Conservation (phyloP, 2,113 vertebrate genomes). For the Mus musculus region DNA sequence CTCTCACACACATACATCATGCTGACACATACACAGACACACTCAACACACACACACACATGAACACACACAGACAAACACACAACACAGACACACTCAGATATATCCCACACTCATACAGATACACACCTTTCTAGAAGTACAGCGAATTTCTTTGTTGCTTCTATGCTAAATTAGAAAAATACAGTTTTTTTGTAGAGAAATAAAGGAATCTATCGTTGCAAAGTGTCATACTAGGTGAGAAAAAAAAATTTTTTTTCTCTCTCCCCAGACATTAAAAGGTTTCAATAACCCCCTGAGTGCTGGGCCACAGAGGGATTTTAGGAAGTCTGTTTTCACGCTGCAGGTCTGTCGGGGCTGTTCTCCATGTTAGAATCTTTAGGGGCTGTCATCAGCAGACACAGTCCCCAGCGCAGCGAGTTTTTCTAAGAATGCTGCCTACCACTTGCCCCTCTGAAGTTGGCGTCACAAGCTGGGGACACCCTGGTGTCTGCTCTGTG, state of each 20-base stretch:
- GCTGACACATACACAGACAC: background rate
- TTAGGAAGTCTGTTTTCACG: background rate
- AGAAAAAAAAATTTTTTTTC: background rate
- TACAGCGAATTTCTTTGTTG: background rate
- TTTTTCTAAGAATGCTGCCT: background rate
- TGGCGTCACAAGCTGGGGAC: background rate
- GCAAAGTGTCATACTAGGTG: background rate
- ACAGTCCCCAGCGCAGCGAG: background rate
- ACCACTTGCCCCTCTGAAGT: background rate
- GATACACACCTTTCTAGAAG: background rate
- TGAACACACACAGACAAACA: background rate
- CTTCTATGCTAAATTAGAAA: constrained; percentile 20
- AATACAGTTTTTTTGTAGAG: background rate
- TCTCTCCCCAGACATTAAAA: background rate
- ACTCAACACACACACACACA: background rate
- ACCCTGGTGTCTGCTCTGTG: no score
- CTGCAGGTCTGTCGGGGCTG: background rate
- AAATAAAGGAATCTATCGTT: background rate
- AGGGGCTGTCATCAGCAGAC: no score
- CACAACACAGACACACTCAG: background rate
- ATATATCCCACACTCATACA: background rate
- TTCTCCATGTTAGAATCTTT: background rate
- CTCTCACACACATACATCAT: background rate
- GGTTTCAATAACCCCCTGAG: background rate
- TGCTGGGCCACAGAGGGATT: background rate